Conservation (phyloP, 1,140 invertebrate genomes). For the Drosophila baimaii region DNA sequence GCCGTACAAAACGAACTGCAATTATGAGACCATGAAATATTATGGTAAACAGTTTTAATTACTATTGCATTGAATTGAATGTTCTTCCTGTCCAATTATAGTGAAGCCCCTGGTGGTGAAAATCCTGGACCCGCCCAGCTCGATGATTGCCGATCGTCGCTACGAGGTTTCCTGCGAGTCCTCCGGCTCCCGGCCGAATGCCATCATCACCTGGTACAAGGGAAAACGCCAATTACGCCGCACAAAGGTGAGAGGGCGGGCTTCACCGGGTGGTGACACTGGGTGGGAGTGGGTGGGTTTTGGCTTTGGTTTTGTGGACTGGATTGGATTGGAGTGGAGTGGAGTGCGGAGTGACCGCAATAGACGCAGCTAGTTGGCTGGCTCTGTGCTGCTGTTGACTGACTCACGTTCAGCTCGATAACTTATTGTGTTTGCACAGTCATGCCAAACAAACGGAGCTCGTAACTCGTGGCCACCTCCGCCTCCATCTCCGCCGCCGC, state of each 20-base stretch:
- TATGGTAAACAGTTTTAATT: constrained; percentile 56
- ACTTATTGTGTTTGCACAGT: constrained; percentile 82
- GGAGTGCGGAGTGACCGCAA: constrained; percentile 66
- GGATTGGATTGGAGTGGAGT: neutral
- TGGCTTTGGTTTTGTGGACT: constrained; percentile 9
- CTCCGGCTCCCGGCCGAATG: constrained; percentile 92
- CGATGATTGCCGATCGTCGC: constrained; percentile 89
- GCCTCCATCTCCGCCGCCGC: constrained; percentile 1
- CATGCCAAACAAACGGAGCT: constrained; percentile 69
- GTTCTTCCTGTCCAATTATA: constrained; percentile 80
- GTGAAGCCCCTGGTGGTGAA: constrained; percentile 92
- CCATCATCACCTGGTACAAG: constrained; percentile 95
- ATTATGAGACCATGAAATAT: constrained; percentile 56
- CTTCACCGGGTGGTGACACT: constrained; percentile 6
- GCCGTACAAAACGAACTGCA: constrained; percentile 41
- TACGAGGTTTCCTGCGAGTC: constrained; percentile 93
- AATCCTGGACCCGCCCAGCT: constrained; percentile 87
- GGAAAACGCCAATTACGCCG: constrained; percentile 91
- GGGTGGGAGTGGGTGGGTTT: neutral
- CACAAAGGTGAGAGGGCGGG: constrained; percentile 87
- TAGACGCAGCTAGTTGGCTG: constrained; percentile 57
- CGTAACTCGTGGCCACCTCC: constrained; percentile 62
- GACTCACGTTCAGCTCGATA: constrained; percentile 79
- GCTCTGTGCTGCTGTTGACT: constrained; percentile 63
- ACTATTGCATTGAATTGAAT: constrained; percentile 59